Conservation (phyloP, 2,113 vertebrate genomes). For the Suricata suricatta region DNA sequence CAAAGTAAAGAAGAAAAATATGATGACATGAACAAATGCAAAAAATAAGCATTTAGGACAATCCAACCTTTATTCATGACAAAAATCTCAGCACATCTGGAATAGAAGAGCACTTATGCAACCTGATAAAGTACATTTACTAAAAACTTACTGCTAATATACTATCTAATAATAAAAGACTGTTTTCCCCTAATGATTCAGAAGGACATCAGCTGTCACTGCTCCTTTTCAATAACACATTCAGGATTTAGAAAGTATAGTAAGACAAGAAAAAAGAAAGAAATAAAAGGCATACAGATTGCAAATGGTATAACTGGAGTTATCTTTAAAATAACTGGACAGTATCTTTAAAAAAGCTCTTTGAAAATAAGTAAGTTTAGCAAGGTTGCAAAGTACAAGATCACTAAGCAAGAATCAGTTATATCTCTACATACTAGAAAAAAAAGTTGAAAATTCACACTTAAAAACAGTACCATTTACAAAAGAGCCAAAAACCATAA, state of each 20-base stretch:
- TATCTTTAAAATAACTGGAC: no score
- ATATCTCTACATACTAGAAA: not conserved
- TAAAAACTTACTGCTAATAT: not conserved
- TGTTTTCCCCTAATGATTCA: not conserved
- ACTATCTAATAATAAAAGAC: not conserved
- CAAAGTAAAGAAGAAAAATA: not conserved
- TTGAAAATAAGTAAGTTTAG: not conserved
- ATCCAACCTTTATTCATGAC: not conserved
- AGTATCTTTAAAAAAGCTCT: not conserved
- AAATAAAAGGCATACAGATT: slow-evolving; percentile 1
- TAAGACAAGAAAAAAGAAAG: not conserved
- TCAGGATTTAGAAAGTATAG: not conserved
- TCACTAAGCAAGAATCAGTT: not conserved
- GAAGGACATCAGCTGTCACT: not conserved
- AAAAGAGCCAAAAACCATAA: not conserved
- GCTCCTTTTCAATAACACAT: not conserved
- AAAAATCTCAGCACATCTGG: not conserved
- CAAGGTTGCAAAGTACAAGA: not conserved
- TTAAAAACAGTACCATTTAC: not conserved
- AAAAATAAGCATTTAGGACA: not conserved
- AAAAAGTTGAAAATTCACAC: not conserved
- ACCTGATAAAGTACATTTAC: not conserved
- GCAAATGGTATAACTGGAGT: not conserved
- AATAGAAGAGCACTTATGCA: not conserved
- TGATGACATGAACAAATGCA: not conserved